Conservation (phyloP, 2,888 invertebrate genomes). For the Hemicrepidius hirtus region DNA sequence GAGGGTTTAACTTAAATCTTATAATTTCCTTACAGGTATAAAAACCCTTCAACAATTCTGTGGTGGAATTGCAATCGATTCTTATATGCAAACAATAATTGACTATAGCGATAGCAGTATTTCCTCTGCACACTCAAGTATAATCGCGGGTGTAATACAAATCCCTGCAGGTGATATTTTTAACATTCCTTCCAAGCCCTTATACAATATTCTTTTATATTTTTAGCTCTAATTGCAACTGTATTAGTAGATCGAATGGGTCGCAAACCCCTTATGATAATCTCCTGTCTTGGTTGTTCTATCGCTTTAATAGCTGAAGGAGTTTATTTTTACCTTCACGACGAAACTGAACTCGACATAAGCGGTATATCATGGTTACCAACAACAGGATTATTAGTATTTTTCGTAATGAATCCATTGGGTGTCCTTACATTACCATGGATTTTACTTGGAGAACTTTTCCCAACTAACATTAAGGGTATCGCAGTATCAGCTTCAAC, state of each 20-base stretch:
- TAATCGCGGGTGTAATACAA: slow-evolving; percentile 74
- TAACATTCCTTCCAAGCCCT: slow-evolving; percentile 68
- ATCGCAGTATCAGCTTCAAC: slow-evolving; percentile 77
- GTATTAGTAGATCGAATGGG: slow-evolving; percentile 74
- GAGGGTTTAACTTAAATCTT: too few relatives aligned
- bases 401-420: slow-evolving; percentile 76
- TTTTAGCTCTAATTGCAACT: slow-evolving; percentile 25
- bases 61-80: slow-evolving; percentile 76
- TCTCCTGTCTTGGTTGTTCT: slow-evolving; percentile 75
- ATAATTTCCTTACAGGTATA: too few relatives aligned
- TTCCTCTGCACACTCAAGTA: slow-evolving; percentile 75
- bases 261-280: slow-evolving; percentile 74
- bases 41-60: slow-evolving; percentile 78
- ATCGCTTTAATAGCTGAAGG: slow-evolving; percentile 74
- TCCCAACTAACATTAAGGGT: slow-evolving; percentile 79
- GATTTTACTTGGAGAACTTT: slow-evolving; percentile 79
- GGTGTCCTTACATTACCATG: slow-evolving; percentile 78
- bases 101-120: slow-evolving; percentile 73
- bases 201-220: slow-evolving; percentile 68
- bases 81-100: slow-evolving; percentile 77
- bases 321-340: slow-evolving; percentile 75
- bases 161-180: slow-evolving; percentile 72
- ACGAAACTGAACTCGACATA: slow-evolving; percentile 68
- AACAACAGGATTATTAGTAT: slow-evolving; percentile 74
- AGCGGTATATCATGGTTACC: slow-evolving; percentile 73